Base-by-base conservation (phyloP, 92 coral and sea anemone genomes). In the Palythoa caribaeorum region DNA sequence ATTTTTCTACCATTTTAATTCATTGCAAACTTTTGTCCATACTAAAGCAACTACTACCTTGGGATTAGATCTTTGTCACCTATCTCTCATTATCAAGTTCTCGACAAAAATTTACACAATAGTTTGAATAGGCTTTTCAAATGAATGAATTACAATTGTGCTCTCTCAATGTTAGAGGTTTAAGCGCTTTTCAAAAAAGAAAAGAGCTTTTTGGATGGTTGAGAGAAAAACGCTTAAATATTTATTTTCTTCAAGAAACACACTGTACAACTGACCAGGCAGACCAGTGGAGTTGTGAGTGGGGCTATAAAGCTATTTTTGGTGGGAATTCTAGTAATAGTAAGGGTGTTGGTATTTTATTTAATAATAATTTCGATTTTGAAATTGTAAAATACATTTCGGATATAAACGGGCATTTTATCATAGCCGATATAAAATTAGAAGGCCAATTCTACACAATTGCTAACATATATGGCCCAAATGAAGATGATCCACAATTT, bases 261-360 rank as follows among this genome's bases (percentile, higher is more conserved):
- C 79, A 75, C 53, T 75, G 79, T 52, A 75, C 79, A 40, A 48
- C 53, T 75, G 79, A 75, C 79, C 57, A 75, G 37, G 79, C 79
- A 20, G 53, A 48, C 79, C 79, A 75, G 60, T 75, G 57, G 79
- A 21, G 4, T 17, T 47, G 37, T 75, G 79, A 75, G 79, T 47
- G 79, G 79, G 79, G 79, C 35, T 40, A 75, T 21, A 75, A 75
- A 48, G 57, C 79, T 28, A 28, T 28, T 28, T 28, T 28, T 28
- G 28, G 28, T 28, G 28, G 28, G 28, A 28, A 28, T 28, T 28
- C 28, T 28, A 28, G 28, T 28, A 28, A 28, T 28, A 28, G 28
- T 28, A 28, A 28, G 28, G 28, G 28, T 28, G 28, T 28, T 28
- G 28, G 28, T 28, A 28, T 28, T 28, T 28, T 28, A 28, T 28